phyloP scores from a whole-genome alignment of 1,140 invertebrate genomes.

The Thrips palmi region DNA sequence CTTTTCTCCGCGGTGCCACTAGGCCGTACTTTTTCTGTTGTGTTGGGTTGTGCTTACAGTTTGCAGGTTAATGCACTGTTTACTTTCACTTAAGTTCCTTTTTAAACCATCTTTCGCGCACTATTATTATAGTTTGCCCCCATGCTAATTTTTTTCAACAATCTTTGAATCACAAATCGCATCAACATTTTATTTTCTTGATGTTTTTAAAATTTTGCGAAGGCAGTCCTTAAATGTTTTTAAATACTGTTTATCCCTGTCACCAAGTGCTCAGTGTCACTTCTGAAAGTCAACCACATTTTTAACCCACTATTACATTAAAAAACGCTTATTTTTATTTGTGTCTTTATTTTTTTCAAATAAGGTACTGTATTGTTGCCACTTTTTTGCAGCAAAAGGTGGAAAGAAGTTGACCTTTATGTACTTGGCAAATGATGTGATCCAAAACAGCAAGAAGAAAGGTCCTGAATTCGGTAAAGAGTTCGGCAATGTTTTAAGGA shows the following conservation, averaged over 20 bases:
- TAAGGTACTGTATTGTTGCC: background rate
- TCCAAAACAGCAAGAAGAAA: constrained; percentile 96
- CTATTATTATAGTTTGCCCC: no score
- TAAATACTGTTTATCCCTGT: background rate
- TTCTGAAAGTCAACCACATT: background rate
- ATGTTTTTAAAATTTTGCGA: no score
- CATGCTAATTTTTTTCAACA: no score
- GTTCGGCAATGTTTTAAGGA: constrained; percentile 54
- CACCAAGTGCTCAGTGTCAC: background rate
- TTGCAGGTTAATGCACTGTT: no score
- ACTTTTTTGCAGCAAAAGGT: constrained; percentile 55
- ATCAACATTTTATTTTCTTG: no score
- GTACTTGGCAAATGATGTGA: constrained; percentile 97
- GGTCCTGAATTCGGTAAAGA: constrained; percentile 88
- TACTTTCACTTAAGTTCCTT: no score
- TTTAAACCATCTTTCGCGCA: no score
- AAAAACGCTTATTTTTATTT: background rate
- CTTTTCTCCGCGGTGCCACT: background rate
- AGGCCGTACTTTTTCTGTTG: background rate
- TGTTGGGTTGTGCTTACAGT: no score
- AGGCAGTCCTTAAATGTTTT: background rate
- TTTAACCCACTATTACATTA: background rate
- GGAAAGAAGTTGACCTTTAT: constrained; percentile 80
- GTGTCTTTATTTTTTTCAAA: background rate
- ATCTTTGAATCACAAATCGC: no score